Percentiles rank a stretch among this genome's conserved stretches.
phyloP scores from a whole-genome alignment of 1,140 invertebrate species.

The Pogonomyrmex californicus region DNA sequence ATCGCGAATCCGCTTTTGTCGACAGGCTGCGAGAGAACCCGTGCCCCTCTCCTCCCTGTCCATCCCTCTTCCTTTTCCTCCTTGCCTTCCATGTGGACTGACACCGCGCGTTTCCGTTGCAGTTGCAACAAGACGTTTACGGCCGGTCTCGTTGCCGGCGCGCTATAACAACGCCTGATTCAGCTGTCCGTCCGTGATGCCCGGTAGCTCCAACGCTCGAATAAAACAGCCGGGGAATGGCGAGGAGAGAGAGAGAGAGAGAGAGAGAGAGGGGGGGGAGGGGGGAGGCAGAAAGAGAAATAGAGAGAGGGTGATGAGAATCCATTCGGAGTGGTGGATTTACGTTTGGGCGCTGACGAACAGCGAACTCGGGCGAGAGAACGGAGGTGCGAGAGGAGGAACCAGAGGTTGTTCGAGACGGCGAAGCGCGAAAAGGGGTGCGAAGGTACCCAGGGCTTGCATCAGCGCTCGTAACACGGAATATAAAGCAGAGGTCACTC shows the following conservation, averaged over 20 bases:
- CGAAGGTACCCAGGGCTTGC: conserved; percentile 69
- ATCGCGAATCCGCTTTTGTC: conserved; percentile 49
- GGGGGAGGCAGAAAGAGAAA: too few relatives aligned
- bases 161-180: conserved; percentile 72
- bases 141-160: conserved; percentile 42
- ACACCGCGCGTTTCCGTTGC: conserved; percentile 51
- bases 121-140: conserved; percentile 71
- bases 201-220: conserved; percentile 57
- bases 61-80: conserved; percentile 1
- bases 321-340: conserved; percentile 57
- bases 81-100: conserved; percentile 17
- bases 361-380: too few relatives aligned
- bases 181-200: conserved; percentile 69
- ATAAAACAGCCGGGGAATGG: conserved; percentile 68
- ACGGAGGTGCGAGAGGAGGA: background rate
- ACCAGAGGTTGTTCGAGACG: conserved; percentile 35
- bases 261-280: background rate
- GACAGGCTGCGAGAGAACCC: conserved; percentile 20
- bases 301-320: conserved; percentile 66
- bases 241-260: conserved; percentile 23
- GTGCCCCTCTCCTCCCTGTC: background rate
- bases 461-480: conserved; percentile 78
- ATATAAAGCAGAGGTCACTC: conserved; percentile 80
- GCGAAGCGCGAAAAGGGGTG: conserved; percentile 6
- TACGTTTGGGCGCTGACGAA: conserved; percentile 70